phyloP scores from a whole-genome alignment of 2,888 invertebrate genomes.

The Drosophila nr. medialis region DNA sequence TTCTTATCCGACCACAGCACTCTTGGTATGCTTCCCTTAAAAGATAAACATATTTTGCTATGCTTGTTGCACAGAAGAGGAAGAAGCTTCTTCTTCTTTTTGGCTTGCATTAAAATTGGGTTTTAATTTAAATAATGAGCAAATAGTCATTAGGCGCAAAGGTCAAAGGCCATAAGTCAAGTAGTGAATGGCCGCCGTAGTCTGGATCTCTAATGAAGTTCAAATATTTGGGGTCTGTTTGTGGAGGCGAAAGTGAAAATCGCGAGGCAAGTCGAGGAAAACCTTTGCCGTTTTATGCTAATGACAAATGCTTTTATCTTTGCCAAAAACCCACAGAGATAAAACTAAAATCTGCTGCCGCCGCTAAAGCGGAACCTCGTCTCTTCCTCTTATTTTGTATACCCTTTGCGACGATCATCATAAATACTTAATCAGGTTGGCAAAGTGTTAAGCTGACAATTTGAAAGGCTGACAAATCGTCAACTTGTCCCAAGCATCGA shows the following conservation, averaged over 20 bases:
- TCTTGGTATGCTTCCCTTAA: conserved; percentile 13
- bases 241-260: conserved; percentile 30
- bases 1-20: neutral
- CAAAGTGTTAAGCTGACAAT: neutral
- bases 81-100: conserved; percentile 21
- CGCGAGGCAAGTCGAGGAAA: conserved; percentile 32
- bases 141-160: conserved; percentile 51
- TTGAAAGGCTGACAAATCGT: conserved; percentile 3
- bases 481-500: conserved; percentile 1
- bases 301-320: conserved; percentile 80
- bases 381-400: conserved; percentile 33
- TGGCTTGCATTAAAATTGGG: conserved; percentile 55
- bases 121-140: conserved; percentile 70
- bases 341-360: conserved; percentile 60
- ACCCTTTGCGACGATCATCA: conserved; percentile 29
- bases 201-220: conserved; percentile 68
- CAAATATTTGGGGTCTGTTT: conserved; percentile 66
- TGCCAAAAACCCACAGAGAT: conserved; percentile 35
- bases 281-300: conserved; percentile 74
- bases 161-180: conserved; percentile 35
- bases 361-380: conserved; percentile 1
- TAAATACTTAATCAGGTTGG: conserved; percentile 15
- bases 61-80: neutral
- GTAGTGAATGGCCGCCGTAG: conserved; percentile 20
- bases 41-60: conserved; percentile 28